Conservation (phyloP, 2,113 vertebrate species). For the Condylura cristata region DNA sequence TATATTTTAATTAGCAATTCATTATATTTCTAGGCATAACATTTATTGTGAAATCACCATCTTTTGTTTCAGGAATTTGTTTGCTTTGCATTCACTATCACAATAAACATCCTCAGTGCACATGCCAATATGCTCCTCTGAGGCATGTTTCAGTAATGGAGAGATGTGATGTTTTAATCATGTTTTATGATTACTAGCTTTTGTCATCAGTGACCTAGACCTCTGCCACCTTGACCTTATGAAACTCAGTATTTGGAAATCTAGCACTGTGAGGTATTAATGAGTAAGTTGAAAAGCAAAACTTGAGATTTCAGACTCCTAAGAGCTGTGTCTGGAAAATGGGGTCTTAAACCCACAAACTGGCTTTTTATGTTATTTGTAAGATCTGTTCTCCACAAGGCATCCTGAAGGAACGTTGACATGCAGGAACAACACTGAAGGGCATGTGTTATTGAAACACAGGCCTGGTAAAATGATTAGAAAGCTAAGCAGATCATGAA, state of each 20-base stretch:
- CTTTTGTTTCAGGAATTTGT: conserved; percentile 7
- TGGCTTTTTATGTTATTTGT: not conserved
- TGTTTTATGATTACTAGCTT: conserved; percentile 6
- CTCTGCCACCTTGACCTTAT: not conserved
- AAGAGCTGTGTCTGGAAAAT: not conserved
- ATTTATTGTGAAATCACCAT: not conserved
- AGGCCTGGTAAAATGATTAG: not conserved
- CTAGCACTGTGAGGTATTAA: not conserved
- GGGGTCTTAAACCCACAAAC: not conserved
- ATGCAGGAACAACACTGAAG: not conserved
- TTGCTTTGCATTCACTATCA: not conserved
- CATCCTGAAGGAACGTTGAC: not conserved
- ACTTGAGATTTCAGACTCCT: not conserved
- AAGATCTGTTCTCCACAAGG: not conserved
- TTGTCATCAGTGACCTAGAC: conserved; percentile 6
- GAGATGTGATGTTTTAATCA: not conserved
- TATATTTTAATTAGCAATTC: conserved; percentile 39
- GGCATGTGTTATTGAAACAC: not conserved
- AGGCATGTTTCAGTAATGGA: not conserved
- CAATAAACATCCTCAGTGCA: not conserved
- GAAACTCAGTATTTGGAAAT: not conserved
- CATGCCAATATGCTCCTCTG: not conserved
- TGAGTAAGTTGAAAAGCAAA: not conserved
- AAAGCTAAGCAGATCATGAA: not conserved
- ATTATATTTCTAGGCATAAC: not conserved